These are phyloP conservation scores for Phaenicophaeus curvirostris DNA, from an alignment of 2,797 vertebrate species.

Conservation along the genomic window DNA sequence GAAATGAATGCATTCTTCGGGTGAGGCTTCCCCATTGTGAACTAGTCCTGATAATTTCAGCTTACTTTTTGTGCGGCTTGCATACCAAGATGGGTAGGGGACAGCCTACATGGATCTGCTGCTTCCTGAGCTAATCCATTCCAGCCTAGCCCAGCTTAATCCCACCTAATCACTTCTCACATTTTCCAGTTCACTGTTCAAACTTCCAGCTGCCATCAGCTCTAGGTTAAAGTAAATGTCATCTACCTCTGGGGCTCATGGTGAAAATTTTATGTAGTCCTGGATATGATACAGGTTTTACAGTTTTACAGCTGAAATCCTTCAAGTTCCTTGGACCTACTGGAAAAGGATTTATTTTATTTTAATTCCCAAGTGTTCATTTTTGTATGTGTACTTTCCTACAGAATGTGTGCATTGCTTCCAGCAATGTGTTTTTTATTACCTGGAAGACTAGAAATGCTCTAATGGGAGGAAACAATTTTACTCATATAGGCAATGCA, in stretches of 20 bases:
- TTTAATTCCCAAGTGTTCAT: constrained; percentile 73
- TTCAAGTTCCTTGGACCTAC: constrained; percentile 72
- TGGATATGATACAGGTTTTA: constrained; percentile 74
- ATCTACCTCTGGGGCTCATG: constrained; percentile 47
- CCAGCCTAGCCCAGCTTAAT: neutral
- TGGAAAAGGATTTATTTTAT: constrained; percentile 76
- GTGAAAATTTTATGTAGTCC: constrained; percentile 72
- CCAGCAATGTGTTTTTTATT: constrained; percentile 81
- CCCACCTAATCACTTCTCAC: neutral
- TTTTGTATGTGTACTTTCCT: constrained; percentile 66
- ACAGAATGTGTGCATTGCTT: constrained; percentile 66
- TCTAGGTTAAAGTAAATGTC: constrained; percentile 68
- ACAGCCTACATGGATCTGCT: neutral
- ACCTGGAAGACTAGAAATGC: constrained; percentile 71
- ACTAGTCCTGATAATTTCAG: neutral
- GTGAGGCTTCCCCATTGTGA: neutral
- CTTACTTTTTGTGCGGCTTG: neutral
- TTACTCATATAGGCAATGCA: constrained; percentile 57
- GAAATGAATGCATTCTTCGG: neutral
- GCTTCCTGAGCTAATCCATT: neutral
- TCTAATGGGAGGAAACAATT: constrained; percentile 73
- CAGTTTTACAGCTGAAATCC: constrained; percentile 76
- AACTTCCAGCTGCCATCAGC: constrained; percentile 51
- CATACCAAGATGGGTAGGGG: neutral
- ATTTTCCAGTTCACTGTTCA: constrained; percentile 52